These are phyloP conservation scores for Eptatretus atami DNA, from an alignment of 2,797 vertebrate species.

Conservation along the genomic window DNA sequence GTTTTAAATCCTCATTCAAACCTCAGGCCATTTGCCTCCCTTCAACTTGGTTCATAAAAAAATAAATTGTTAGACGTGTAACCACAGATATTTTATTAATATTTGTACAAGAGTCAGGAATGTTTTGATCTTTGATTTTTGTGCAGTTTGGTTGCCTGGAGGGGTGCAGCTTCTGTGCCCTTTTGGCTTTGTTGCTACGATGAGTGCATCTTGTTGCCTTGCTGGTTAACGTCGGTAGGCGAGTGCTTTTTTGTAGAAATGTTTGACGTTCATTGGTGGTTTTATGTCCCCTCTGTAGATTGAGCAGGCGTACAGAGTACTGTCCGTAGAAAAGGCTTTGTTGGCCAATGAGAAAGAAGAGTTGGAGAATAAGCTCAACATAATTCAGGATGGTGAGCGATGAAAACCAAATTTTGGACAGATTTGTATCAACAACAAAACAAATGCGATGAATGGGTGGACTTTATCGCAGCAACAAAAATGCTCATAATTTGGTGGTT, in stretches of 20 bases:
- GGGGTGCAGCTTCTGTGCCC: too few relatives aligned
- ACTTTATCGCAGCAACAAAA: background rate
- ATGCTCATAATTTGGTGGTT: background rate
- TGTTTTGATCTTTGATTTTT: conserved; percentile 10
- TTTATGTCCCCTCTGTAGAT: conserved; percentile 23
- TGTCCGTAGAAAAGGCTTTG: conserved; percentile 70
- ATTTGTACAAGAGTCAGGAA: conserved; percentile 8
- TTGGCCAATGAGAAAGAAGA: conserved; percentile 61
- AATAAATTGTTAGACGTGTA: background rate
- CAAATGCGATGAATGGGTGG: too few relatives aligned
- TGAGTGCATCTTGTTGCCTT: too few relatives aligned
- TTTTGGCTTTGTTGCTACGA: too few relatives aligned
- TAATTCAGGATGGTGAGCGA: conserved; percentile 34
- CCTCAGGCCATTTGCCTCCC: background rate
- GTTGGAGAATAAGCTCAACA: conserved; percentile 29
- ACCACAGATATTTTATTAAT: too few relatives aligned
- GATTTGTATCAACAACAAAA: too few relatives aligned
- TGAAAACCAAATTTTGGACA: too few relatives aligned
- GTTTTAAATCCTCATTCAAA: background rate
- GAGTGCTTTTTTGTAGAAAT: too few relatives aligned
- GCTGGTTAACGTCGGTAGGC: too few relatives aligned
- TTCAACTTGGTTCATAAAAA: background rate
- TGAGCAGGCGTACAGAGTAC: conserved; percentile 53
- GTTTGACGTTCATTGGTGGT: too few relatives aligned
- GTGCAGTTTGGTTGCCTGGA: too few relatives aligned